Percentiles rank a stretch among this genome's conserved stretches.
Evolutionary conservation across 2,113 vertebrate genomes (phyloP).

Genomic region (Myrmophylax atrothorax): DNA sequence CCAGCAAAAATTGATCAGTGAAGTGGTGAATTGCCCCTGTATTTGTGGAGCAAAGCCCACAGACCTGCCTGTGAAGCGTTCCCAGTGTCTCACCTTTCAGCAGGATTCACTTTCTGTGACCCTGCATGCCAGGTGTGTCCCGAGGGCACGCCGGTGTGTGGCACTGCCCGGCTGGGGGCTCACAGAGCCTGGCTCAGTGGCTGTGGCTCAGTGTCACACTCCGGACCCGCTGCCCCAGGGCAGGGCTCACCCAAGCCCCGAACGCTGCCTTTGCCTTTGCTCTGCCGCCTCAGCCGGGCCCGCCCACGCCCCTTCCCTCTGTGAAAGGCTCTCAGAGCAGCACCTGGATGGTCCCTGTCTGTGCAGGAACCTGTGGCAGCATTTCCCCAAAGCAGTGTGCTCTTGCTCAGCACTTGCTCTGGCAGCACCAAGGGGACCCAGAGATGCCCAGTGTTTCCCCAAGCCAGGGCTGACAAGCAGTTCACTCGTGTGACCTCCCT

Average conservation of each 20-base stretch:
- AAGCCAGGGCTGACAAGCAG: background rate
- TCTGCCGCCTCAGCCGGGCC: background rate
- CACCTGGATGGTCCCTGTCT: background rate
- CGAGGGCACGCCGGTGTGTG: background rate
- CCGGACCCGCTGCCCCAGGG: background rate
- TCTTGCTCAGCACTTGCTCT: background rate
- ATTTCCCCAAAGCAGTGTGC: background rate
- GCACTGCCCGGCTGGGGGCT: background rate
- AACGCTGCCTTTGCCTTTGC: background rate
- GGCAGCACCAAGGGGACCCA: background rate
- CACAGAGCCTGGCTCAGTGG: background rate
- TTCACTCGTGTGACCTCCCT: background rate
- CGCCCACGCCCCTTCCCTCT: background rate
- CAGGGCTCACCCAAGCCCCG: rapidly evolving
- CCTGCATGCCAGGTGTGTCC: too few relatives aligned
- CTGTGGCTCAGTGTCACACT: background rate
- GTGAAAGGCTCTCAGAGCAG: background rate
- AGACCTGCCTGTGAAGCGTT: background rate
- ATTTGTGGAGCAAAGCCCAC: background rate
- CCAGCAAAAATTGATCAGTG: background rate
- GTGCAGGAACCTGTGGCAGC: background rate
- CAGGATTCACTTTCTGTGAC: rapidly evolving
- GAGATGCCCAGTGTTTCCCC: background rate
- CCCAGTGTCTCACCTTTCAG: background rate
- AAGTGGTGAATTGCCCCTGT: background rate